Base-by-base conservation (phyloP, 2,797 vertebrate genomes). In the Chelmon rostratus region DNA sequence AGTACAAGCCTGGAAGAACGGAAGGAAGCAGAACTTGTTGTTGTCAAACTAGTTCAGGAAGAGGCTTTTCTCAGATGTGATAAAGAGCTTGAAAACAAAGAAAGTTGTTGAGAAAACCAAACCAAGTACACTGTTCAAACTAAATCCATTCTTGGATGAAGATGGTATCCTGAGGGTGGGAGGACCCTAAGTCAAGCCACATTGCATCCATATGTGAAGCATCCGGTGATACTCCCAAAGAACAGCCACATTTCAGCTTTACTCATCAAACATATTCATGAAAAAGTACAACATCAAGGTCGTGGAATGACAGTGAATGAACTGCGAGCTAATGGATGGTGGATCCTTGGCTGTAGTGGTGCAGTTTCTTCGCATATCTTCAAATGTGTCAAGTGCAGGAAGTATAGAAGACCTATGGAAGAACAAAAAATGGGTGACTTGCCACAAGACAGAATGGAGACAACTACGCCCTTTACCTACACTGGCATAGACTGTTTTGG, bases 81-180 rank as follows among this genome's bases (percentile, higher is more conserved):
- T 67, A 19, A 53, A 37, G 15, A 73, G 8, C 44, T 1, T 12
- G 19, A 62, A 56, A 19, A 28, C 76, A 28, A 56, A 56, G 21
- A 35, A 68, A 35, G 38, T 9, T n/a, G 5, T 40, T 19, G 1
- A 19, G 7, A 62, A 72, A 8, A 63, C 44, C 9, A 76, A 72
- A 23, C 5, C 52, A 2, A 37, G 46, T 15, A 83, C 47, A 9
- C 33, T 85, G n/a, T 13, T 37, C 13, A 80, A 70, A 9, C 67
- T 85, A n/a, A 71, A 11, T 64, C 68, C 66, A 28, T 77, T 74
- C 12, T 42, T 84, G 56, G 78, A 86, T 33, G 57, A 76, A 18
- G 25, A 79, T 9, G 38, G 25, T 1, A 16, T 54, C 23, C 6
- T 54, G 6, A 28, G 52, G 15, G 23, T 28, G 12, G 12, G 23